Evolutionary conservation across 1,140 invertebrate species (phyloP).

Genomic region (Melitaea cinxia): DNA sequence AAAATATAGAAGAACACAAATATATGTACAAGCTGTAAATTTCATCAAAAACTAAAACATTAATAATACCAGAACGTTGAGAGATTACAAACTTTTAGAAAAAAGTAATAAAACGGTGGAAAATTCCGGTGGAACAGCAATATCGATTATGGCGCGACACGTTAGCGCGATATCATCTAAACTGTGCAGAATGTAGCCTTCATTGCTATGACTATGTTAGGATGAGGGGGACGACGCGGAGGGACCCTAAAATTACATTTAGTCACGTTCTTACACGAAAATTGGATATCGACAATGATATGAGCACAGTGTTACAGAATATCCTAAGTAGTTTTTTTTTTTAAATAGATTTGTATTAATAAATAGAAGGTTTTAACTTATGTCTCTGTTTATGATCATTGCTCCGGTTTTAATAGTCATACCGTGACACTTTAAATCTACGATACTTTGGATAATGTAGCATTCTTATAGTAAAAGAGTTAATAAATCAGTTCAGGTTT

Average conservation of each 20-base stretch:
- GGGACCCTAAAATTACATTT: slow-evolving; percentile 32
- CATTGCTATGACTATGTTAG: slow-evolving; percentile 43
- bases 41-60: background rate
- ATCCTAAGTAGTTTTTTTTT: too few species aligned
- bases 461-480: too few species aligned
- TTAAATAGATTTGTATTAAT: too few species aligned
- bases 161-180: slow-evolving; percentile 63
- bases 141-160: slow-evolving; percentile 58
- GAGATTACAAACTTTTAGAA: background rate
- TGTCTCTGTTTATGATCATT: too few species aligned
- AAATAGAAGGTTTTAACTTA: too few species aligned
- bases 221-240: slow-evolving; percentile 13
- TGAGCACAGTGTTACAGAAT: background rate
- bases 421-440: too few species aligned
- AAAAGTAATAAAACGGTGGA: slow-evolving; percentile 13
- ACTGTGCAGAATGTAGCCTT: slow-evolving; percentile 52
- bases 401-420: too few species aligned
- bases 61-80: background rate
- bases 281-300: slow-evolving; percentile 28
- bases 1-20: too few species aligned
- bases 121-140: slow-evolving; percentile 7
- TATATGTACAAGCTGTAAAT: too few species aligned
- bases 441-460: too few species aligned
- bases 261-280: slow-evolving; percentile 33
- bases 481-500: too few species aligned